Evolutionary conservation across 2,888 invertebrate genomes (phyloP).

Genomic region (Acronicta aceris): DNA sequence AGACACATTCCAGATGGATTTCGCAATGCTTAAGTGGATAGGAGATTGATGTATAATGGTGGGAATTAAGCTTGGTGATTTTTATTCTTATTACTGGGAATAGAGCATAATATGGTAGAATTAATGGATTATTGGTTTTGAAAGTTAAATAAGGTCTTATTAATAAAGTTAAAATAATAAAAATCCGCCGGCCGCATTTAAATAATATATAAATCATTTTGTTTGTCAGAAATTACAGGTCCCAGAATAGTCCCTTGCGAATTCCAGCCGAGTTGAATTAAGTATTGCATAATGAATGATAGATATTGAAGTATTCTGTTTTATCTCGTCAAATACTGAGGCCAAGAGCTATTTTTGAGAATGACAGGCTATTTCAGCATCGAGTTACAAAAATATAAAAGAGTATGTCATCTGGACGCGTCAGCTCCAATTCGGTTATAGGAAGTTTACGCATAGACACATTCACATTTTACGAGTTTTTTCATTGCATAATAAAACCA

Average conservation of each 20-base stretch:
- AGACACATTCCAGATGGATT: conserved; percentile 80
- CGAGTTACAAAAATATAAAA: conserved; percentile 53
- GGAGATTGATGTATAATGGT: conserved; percentile 83
- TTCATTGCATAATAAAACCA: conserved; percentile 66
- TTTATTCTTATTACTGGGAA: conserved; percentile 58
- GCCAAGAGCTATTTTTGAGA: conserved; percentile 41
- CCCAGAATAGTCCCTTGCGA: conserved; percentile 16
- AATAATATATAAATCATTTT: background rate
- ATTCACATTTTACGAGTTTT: conserved; percentile 62
- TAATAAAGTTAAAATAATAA: background rate
- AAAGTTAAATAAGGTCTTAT: background rate
- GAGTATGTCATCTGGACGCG: conserved; percentile 53
- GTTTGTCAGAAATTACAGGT: background rate
- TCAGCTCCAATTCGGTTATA: conserved; percentile 51
- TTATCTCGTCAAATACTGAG: background rate
- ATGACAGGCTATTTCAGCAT: conserved; percentile 42
- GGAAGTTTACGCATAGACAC: conserved; percentile 57
- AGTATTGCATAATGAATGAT: background rate
- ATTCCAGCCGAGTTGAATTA: background rate
- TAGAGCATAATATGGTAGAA: conserved; percentile 48
- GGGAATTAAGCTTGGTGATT: conserved; percentile 69
- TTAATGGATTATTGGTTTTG: conserved; percentile 53
- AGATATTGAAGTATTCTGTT: background rate
- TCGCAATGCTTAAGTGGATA: conserved; percentile 76
- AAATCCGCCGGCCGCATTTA: background rate